phyloP scores from a whole-genome alignment of 1,140 invertebrate species.

The Drosophila repletoides region DNA sequence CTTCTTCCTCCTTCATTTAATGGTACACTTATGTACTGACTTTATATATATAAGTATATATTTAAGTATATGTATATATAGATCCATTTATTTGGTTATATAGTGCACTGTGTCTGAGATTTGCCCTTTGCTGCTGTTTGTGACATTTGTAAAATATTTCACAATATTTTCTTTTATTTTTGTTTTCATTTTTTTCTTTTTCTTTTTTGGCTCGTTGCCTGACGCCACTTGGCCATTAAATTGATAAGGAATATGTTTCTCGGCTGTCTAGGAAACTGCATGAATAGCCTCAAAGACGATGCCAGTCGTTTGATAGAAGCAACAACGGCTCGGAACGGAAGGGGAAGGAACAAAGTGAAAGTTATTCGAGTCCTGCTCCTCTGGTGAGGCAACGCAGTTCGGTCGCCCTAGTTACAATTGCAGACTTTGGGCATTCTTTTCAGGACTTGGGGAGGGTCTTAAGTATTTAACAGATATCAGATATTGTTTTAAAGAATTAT shows the following conservation, averaged over 20 bases:
- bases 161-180: conserved; percentile 3
- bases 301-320: conserved; percentile 54
- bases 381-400: no score
- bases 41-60: conserved; percentile 28
- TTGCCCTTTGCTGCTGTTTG: conserved; percentile 55
- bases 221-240: conserved; percentile 78
- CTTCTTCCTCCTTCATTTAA: conserved; percentile 53
- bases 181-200: not conserved
- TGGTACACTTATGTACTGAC: conserved; percentile 48
- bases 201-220: conserved; percentile 15
- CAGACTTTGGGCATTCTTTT: no score
- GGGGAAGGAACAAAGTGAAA: not conserved
- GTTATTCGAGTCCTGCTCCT: no score
- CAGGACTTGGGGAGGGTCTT: no score
- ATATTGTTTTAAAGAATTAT: no score
- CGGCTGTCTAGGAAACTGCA: conserved; percentile 50
- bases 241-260: conserved; percentile 66
- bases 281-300: conserved; percentile 36
- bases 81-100: conserved; percentile 32
- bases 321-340: no score
- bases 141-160: conserved; percentile 60
- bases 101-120: conserved; percentile 53
- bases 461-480: no score
- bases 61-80: conserved; percentile 13
- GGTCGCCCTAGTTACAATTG: no score